Percentiles rank a stretch among this genome's conserved stretches.
phyloP scores from a whole-genome alignment of 2,113 vertebrate genomes.

The Synodontis membranacea region DNA sequence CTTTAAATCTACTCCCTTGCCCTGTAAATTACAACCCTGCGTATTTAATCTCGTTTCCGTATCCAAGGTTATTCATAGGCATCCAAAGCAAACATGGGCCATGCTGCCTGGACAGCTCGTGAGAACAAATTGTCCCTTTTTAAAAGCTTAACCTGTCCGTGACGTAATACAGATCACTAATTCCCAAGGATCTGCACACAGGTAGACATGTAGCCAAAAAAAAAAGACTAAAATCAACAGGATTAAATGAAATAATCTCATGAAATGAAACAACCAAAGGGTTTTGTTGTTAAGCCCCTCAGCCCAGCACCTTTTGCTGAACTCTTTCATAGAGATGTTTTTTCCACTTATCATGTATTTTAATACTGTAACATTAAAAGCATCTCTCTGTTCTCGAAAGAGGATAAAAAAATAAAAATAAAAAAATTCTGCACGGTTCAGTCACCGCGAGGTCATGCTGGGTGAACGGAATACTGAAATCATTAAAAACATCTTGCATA shows the following conservation, averaged over 20 bases:
- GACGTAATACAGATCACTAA: constrained; percentile 77
- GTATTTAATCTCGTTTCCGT: constrained; percentile 83
- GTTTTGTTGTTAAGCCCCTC: neutral
- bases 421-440: constrained; percentile 40
- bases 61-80: constrained; percentile 84
- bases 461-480: constrained; percentile 54
- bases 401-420: constrained; percentile 16
- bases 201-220: neutral
- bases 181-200: neutral
- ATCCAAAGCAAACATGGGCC: constrained; percentile 83
- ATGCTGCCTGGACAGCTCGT: constrained; percentile 71
- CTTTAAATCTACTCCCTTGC: constrained; percentile 77
- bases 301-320: constrained; percentile 7
- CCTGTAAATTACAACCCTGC: constrained; percentile 84
- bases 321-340: constrained; percentile 26
- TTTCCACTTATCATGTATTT: constrained; percentile 41
- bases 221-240: neutral
- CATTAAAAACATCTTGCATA: constrained; percentile 60
- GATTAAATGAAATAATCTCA: neutral
- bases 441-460: constrained; percentile 51
- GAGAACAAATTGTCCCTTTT: constrained; percentile 83
- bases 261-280: constrained; percentile 13
- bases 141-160: constrained; percentile 78
- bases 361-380: constrained; percentile 45
- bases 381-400: constrained; percentile 42